These are phyloP conservation scores for Perdita meconis DNA, from an alignment of 2,888 invertebrate species.

Conservation along the genomic window DNA sequence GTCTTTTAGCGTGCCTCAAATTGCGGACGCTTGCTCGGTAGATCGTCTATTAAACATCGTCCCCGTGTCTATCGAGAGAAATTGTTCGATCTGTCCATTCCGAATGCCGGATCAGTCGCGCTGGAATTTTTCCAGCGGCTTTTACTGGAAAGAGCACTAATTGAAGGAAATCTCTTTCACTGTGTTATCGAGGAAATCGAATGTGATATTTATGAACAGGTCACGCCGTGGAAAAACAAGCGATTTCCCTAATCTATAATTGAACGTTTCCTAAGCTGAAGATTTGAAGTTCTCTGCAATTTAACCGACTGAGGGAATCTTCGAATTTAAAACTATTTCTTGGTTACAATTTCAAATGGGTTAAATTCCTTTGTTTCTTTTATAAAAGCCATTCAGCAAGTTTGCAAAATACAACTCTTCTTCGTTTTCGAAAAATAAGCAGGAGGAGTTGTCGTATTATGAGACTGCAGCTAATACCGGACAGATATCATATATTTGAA, in stretches of 20 bases:
- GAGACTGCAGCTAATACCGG: too few relatives aligned
- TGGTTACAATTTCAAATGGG: not conserved
- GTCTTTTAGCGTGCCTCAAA: conserved; percentile 21
- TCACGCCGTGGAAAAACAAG: too few relatives aligned
- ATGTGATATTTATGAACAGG: not conserved
- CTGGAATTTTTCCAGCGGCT: not conserved
- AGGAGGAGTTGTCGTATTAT: too few relatives aligned
- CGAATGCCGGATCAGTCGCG: conserved; percentile 1
- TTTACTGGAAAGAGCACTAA: not conserved
- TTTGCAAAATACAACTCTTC: too few relatives aligned
- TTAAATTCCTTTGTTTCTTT: too few relatives aligned
- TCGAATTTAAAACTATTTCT: too few relatives aligned
- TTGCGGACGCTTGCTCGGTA: not conserved
- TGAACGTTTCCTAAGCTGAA: not conserved
- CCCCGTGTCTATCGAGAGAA: not conserved
- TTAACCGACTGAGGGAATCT: too few relatives aligned
- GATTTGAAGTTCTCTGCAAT: not conserved
- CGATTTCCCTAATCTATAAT: not conserved
- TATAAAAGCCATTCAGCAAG: too few relatives aligned
- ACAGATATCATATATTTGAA: too few relatives aligned
- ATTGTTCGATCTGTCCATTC: not conserved
- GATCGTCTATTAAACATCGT: conserved; percentile 5
- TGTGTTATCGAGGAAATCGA: too few relatives aligned
- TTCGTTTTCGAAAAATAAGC: too few relatives aligned
- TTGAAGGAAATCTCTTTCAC: not conserved